Conservation (phyloP, 2,888 invertebrate species). For the Galerucella calmariensis region DNA sequence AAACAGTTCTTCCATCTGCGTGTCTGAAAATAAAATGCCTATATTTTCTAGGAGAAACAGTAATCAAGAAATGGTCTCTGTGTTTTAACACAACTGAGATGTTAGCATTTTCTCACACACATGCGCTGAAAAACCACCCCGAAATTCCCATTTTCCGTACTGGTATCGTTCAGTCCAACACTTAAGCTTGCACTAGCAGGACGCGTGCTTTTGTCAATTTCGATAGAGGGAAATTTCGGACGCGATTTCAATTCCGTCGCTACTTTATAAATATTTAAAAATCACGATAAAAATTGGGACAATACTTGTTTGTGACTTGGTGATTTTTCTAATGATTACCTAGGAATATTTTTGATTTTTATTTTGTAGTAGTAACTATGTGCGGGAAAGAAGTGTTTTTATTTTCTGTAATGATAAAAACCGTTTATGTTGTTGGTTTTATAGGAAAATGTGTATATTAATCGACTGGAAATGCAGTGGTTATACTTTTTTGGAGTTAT, state of each 20-base stretch:
- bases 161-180: slow-evolving; percentile 29
- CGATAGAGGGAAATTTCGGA: background rate
- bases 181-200: background rate
- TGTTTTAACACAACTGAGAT: slow-evolving; percentile 39
- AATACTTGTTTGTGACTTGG: background rate
- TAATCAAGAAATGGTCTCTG: slow-evolving; percentile 32
- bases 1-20: slow-evolving; percentile 8
- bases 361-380: slow-evolving; percentile 15
- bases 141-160: slow-evolving; percentile 27
- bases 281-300: background rate
- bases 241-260: background rate
- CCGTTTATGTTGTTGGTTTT: slow-evolving; percentile 22
- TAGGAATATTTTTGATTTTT: background rate
- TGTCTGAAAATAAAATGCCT: slow-evolving; percentile 6
- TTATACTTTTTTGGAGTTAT: slow-evolving; percentile 36
- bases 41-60: slow-evolving; percentile 17
- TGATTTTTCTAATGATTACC: slow-evolving; percentile 25
- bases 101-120: slow-evolving; percentile 38
- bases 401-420: background rate
- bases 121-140: slow-evolving; percentile 33
- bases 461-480: slow-evolving; percentile 38
- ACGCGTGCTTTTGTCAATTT: background rate
- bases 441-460: slow-evolving; percentile 37
- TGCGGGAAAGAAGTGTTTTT: slow-evolving; percentile 10
- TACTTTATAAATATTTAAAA: too few species aligned